Base-by-base conservation (phyloP, 1,140 invertebrate species). In the Drosophila rhopaloa region DNA sequence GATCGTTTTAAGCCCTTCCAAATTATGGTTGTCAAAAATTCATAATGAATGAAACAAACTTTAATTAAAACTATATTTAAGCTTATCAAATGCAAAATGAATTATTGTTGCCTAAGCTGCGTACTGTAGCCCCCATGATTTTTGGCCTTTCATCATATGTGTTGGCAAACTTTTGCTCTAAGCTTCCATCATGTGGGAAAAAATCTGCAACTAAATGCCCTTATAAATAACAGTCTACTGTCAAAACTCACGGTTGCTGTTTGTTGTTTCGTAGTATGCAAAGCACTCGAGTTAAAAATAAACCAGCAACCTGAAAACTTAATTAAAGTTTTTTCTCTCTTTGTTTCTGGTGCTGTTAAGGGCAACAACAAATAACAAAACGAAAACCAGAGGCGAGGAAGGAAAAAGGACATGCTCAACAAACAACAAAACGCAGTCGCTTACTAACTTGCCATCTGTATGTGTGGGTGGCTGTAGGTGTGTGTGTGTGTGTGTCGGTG, bases 241-340 rank as follows among this genome's bases (percentile, higher is more conserved):
- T 79, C 81, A 86, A 75, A 75, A 86, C 47, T 78, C 61, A 66
- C 65, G 80, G 74, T 57, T 76, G 54, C 32, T 79, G 56, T 44
- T 73, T 66, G 14, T 61, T 65, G 37, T 54, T 65, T 48, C 72
- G 60, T 67, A 50, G 61, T 79, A 84, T 84, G 82, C 82, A 86
- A 84, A 75, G 50, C 29, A 65, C 58, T 63, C 40, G 53, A 75
- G 70, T 63, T 88, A 88, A 85, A 85, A 88, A 88, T 88, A 88
- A 88, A 86, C 82, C 85, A 82, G 75, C 70, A 81, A 88, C 66
- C 81, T 65, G 75, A 75, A 85, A 85, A 88, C 83, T 82, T 88
- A 88, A 85, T 88, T 85, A 88, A 85, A 88, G 53, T 74, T 85
- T 83, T 66, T 46, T 60, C 65, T 50, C 55, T 63, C 63, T 48